Evolutionary conservation across 2,797 vertebrate genomes (phyloP).

Genomic region (Characodon lateralis): DNA sequence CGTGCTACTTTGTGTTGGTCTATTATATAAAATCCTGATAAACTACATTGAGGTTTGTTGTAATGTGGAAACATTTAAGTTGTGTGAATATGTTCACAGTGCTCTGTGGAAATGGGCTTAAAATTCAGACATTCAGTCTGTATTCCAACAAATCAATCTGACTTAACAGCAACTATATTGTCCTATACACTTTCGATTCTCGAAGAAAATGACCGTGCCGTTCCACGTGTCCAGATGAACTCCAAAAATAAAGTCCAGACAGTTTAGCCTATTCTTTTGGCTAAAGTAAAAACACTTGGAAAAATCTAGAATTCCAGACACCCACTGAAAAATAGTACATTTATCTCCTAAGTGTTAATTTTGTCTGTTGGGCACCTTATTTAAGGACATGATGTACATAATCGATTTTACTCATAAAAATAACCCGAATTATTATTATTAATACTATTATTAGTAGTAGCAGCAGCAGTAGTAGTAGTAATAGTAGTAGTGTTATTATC

Average conservation of each 20-base stretch:
- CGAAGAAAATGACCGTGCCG: constrained; percentile 94
- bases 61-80: neutral
- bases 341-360: no score
- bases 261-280: no score
- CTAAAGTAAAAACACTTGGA: no score
- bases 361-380: neutral
- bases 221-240: constrained; percentile 97
- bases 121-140: neutral
- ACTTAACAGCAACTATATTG: constrained; percentile 35
- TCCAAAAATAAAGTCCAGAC: constrained; percentile 68
- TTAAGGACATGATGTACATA: neutral
- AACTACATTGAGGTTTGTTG: neutral
- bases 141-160: no score
- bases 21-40: neutral
- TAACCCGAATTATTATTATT: neutral
- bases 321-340: no score
- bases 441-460: neutral
- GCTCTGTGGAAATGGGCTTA: no score
- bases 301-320: no score
- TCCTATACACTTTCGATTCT: constrained; percentile 97
- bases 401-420: neutral
- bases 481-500: rapidly evolving
- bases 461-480: neutral
- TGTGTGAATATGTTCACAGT: no score
- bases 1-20: neutral